Base-by-base conservation (phyloP, 2,888 invertebrate genomes). In the Anarsia innoxiella region DNA sequence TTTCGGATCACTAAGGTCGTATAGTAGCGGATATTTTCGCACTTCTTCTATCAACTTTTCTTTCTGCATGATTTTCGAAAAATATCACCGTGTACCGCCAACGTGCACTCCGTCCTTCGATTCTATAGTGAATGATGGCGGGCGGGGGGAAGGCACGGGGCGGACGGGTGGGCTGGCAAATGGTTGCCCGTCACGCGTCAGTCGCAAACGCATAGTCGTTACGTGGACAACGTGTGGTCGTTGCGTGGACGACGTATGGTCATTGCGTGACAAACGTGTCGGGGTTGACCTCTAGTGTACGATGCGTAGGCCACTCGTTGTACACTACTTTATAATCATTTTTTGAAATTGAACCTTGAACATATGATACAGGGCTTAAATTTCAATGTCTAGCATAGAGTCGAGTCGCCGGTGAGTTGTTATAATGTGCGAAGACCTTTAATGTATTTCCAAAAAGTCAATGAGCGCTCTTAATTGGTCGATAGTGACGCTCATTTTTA, bases 41-140 rank as follows among this genome's bases (percentile, higher is more conserved):
- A 40, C 40, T n/a, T n/a, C n/a, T 40, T 40, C 40, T 40, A 40
- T 40, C 27, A 40, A 36, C 36, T 40, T 40, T 40, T 36, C 36
- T 40, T 40, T 36, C 32, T 36, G 27, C 40, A 40, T 40, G 32
- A 40, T 40, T 29, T 19, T 33, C 34, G 26, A 31, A 37, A 37
- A 37, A 37, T 31, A 19, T 19, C 25, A 31, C 31, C 37, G 31
- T 31, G 37, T 26, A 37, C 31, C 31, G 31, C 25, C 31, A 37
- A 37, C 25, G 37, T 37, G 30, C 31, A 31, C 31, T 37, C 31
- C 37, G 31, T 37, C 31, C 33, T 33, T 28, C 33, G 23, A 27
- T 38, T 38, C 9, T 28, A 28, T 28, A 28, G 28, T 35, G 35
- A 35, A 35, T 35, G 35, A 35, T 35, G 35, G 35, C 35, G 32